Evolutionary conservation across 2,888 invertebrate genomes (phyloP).

Genomic region (Plebejus argus): DNA sequence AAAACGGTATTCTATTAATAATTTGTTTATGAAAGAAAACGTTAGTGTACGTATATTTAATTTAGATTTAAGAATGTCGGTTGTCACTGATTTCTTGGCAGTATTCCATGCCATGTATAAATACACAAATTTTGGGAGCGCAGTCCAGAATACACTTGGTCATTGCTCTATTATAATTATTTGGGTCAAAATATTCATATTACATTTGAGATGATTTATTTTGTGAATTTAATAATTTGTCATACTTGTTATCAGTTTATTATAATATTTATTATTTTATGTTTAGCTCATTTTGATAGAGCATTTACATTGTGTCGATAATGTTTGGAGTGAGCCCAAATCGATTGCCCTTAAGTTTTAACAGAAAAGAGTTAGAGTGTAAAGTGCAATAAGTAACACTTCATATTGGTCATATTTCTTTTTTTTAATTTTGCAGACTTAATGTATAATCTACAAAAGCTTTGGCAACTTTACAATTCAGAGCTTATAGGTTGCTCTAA

Average conservation of each 20-base stretch:
- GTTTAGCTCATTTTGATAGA: neutral
- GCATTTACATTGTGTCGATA: neutral
- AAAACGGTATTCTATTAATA: constrained; percentile 43
- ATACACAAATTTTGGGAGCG: constrained; percentile 72
- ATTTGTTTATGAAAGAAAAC: constrained; percentile 45
- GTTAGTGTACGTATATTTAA: constrained; percentile 52
- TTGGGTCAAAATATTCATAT: constrained; percentile 48
- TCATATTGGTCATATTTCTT: too few relatives aligned
- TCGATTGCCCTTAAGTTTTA: neutral
- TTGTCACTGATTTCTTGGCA: constrained; percentile 78
- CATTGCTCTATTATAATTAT: constrained; percentile 64
- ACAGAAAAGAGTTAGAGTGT: neutral
- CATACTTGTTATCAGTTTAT: neutral
- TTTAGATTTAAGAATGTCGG: constrained; percentile 61
- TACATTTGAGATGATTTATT: constrained; percentile 24
- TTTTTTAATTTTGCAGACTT: too few relatives aligned
- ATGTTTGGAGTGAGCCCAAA: neutral
- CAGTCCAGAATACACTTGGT: constrained; percentile 68
- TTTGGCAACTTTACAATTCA: too few relatives aligned
- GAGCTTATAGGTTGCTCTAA: neutral
- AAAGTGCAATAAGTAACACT: too few relatives aligned
- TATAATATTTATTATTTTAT: neutral
- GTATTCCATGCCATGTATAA: constrained; percentile 71
- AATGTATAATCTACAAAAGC: too few relatives aligned
- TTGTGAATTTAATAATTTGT: neutral